A percentile compares a stretch with the other conserved stretches of the same genome.
Evolutionary conservation across 2,797 vertebrate species (phyloP).

Genomic region (Thaleichthys pacificus): DNA sequence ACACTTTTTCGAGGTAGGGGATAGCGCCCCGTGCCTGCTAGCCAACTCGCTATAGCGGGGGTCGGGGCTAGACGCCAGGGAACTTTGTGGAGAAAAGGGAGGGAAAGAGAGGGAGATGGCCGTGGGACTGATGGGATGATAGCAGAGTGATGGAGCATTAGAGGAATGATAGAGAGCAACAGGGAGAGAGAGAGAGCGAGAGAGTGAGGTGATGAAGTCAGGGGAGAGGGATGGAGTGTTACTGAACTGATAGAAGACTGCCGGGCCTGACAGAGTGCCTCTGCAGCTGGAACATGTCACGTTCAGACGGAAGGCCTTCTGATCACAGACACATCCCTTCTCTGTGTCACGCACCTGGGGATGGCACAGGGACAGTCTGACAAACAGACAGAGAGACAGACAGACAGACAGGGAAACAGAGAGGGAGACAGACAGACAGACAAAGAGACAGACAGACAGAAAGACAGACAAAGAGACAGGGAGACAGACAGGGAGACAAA

Average conservation of each 20-base stretch:
- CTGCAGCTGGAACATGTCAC: conserved; percentile 13
- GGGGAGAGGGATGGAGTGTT: background rate
- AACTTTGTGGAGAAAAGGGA: conserved; percentile 2
- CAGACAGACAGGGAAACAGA: background rate
- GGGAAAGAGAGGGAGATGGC: background rate
- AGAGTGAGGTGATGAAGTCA: background rate
- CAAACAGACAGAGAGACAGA: background rate
- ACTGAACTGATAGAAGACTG: conserved; percentile 39
- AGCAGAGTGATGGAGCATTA: conserved; percentile 2
- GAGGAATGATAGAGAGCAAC: background rate
- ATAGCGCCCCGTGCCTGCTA: no score
- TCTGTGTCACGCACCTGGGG: background rate
- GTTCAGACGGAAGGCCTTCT: background rate
- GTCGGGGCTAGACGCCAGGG: no score
- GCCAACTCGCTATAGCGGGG: no score
- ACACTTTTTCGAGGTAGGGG: no score
- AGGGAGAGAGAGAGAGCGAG: background rate
- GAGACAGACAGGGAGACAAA: no score
- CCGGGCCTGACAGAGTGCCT: conserved; percentile 34
- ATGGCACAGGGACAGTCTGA: background rate
- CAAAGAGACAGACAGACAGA: background rate
- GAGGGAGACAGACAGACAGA: no score
- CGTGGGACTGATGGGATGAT: background rate
- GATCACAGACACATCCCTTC: background rate
- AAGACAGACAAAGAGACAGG: background rate